These are phyloP conservation scores for Apantesis nais DNA, from an alignment of 2,888 invertebrate genomes.

Conservation along the genomic window DNA sequence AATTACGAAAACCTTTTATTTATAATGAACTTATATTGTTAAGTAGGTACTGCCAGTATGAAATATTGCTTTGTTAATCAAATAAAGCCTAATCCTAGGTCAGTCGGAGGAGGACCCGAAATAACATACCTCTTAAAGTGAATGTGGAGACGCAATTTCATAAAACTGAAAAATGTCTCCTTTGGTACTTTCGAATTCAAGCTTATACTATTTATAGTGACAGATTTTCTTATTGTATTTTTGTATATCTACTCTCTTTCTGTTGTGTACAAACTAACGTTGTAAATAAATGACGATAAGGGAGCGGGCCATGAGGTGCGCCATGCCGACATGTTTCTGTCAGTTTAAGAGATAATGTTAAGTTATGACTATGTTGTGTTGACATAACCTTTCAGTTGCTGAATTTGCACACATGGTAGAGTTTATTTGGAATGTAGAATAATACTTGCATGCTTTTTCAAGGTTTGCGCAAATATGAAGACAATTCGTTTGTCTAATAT, in stretches of 20 bases:
- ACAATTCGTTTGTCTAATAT: not conserved
- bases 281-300: constrained; percentile 45
- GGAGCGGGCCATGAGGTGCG: constrained; percentile 23
- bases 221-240: not conserved
- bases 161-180: not conserved
- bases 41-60: not conserved
- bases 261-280: constrained; percentile 25
- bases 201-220: not conserved
- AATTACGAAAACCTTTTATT: not conserved
- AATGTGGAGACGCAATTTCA: not conserved
- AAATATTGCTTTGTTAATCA: not conserved
- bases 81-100: not conserved
- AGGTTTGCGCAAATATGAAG: not conserved
- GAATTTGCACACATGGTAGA: constrained; percentile 26
- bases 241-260: not conserved
- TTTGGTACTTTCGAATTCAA: not conserved
- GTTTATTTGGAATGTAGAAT: constrained; percentile 23
- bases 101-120: not conserved
- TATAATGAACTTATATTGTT: not conserved
- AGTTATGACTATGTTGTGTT: constrained; percentile 42
- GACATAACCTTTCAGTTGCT: constrained; percentile 42
- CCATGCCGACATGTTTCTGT: constrained; percentile 35
- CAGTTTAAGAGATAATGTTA: constrained; percentile 45
- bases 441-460: not conserved
- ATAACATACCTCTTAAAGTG: no score